Conservation (phyloP, 2,888 invertebrate genomes). For the Hemicrepidius hirtus region DNA sequence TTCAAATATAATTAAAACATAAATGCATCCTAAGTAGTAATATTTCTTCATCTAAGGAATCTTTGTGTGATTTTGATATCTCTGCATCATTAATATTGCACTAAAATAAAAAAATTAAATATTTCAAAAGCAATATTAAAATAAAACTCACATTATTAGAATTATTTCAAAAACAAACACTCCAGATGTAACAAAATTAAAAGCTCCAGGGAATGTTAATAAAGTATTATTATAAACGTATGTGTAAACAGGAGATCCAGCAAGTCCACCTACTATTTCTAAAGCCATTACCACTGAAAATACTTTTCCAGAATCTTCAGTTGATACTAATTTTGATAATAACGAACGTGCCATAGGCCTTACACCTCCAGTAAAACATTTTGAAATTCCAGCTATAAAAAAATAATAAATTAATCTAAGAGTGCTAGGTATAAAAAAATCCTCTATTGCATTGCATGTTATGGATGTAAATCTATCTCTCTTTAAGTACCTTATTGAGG, state of each 20-base stretch:
- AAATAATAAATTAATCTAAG: too few species aligned
- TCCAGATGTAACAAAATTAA: slow-evolving; percentile 75
- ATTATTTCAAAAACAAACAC: slow-evolving; percentile 71
- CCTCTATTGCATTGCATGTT: too few species aligned
- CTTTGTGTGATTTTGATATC: too few species aligned
- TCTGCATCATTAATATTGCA: too few species aligned
- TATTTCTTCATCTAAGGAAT: too few species aligned
- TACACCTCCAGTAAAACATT: slow-evolving; percentile 74
- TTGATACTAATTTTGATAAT: slow-evolving; percentile 77
- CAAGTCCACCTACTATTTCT: slow-evolving; percentile 78
- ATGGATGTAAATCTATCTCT: too few species aligned
- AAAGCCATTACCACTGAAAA: slow-evolving; percentile 81
- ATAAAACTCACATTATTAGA: slow-evolving; percentile 73
- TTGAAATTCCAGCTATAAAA: slow-evolving; percentile 72
- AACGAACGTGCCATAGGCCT: slow-evolving; percentile 77
- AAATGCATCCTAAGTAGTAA: too few species aligned
- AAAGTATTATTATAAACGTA: slow-evolving; percentile 78
- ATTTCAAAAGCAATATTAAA: too few species aligned
- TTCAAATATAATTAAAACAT: too few species aligned
- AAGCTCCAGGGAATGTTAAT: slow-evolving; percentile 75
- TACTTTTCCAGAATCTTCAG: slow-evolving; percentile 77
- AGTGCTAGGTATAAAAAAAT: too few species aligned
- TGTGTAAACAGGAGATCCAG: slow-evolving; percentile 79
- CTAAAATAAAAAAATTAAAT: too few species aligned
- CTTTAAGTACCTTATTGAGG: too few species aligned